Evolutionary conservation across 2,113 vertebrate genomes (phyloP).

Genomic region (Solenodon paradoxus): DNA sequence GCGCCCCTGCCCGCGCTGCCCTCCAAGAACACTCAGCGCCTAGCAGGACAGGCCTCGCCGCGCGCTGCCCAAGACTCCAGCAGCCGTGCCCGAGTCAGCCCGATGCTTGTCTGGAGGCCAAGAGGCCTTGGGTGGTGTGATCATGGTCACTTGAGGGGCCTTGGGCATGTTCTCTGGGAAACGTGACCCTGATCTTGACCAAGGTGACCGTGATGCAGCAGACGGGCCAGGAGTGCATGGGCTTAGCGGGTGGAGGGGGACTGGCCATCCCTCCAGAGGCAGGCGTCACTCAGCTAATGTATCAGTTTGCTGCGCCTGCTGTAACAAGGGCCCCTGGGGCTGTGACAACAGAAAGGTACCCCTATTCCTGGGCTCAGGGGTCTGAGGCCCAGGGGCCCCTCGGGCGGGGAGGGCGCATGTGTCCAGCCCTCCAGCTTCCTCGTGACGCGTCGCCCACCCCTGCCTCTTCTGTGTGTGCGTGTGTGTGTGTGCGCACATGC

Average conservation of each 20-base stretch:
- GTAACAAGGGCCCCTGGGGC: background rate
- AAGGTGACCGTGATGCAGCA: background rate
- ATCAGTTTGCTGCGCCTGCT: background rate
- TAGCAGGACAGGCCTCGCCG: too few species aligned
- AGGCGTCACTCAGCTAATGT: background rate
- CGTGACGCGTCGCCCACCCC: too few species aligned
- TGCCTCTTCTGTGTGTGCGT: too few species aligned
- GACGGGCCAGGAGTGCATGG: background rate
- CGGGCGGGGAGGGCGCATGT: too few species aligned
- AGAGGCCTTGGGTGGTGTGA: background rate
- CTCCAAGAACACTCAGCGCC: too few species aligned
- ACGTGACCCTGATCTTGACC: background rate
- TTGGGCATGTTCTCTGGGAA: background rate
- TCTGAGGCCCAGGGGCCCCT: background rate
- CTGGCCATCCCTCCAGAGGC: fast-evolving
- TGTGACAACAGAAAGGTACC: too few species aligned
- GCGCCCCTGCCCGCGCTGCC: too few species aligned
- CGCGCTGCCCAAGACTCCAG: too few species aligned
- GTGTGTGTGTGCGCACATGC: too few species aligned
- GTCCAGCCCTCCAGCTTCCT: too few species aligned
- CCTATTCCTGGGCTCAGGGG: background rate
- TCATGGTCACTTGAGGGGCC: fast-evolving
- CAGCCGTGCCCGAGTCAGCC: background rate
- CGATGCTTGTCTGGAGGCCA: fast-evolving
- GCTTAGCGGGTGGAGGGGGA: too few species aligned